A percentile compares a stretch with the other conserved stretches of the same genome.
phyloP scores from a whole-genome alignment of 1,140 invertebrate genomes.

The Drosophila prosaltans region DNA sequence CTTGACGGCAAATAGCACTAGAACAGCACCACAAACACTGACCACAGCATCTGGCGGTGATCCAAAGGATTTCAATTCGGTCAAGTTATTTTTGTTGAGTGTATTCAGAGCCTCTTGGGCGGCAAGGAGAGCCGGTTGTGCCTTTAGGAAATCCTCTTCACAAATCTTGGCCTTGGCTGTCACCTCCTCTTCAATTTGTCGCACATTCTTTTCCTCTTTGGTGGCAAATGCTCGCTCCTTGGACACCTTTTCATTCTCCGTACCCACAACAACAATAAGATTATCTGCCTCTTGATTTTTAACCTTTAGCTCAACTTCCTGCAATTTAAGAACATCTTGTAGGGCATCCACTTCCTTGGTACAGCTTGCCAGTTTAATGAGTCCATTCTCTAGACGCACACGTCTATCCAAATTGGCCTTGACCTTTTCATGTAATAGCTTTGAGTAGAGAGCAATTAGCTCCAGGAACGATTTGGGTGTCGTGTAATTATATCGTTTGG shows the following conservation, averaged over 20 bases:
- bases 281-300: conserved; percentile 96
- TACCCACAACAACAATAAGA: conserved; percentile 94
- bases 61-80: conserved; percentile 97
- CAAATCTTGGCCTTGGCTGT: conserved; percentile 93
- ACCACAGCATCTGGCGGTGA: conserved; percentile 92
- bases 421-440: conserved; percentile 91
- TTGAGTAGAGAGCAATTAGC: conserved; percentile 94
- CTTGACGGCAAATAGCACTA: conserved; percentile 92
- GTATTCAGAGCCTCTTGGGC: conserved; percentile 96
- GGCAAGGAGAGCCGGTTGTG: conserved; percentile 94
- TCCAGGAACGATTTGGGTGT: conserved; percentile 98
- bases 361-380: conserved; percentile 93
- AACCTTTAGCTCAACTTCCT: conserved; percentile 93
- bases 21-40: conserved; percentile 93
- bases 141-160: conserved; percentile 94
- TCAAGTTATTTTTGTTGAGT: conserved; percentile 96
- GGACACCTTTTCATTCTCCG: conserved; percentile 95
- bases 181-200: conserved; percentile 94
- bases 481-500: conserved; percentile 97
- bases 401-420: conserved; percentile 91
- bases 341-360: conserved; percentile 89
- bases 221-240: conserved; percentile 92
- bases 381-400: conserved; percentile 92
- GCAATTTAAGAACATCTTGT: conserved; percentile 90
- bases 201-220: conserved; percentile 95